Evolutionary conservation across 1,140 invertebrate genomes (phyloP), one percentile per base, ranked within the genome.

Genomic region (Diabrotica undecimpunctata): DNA sequence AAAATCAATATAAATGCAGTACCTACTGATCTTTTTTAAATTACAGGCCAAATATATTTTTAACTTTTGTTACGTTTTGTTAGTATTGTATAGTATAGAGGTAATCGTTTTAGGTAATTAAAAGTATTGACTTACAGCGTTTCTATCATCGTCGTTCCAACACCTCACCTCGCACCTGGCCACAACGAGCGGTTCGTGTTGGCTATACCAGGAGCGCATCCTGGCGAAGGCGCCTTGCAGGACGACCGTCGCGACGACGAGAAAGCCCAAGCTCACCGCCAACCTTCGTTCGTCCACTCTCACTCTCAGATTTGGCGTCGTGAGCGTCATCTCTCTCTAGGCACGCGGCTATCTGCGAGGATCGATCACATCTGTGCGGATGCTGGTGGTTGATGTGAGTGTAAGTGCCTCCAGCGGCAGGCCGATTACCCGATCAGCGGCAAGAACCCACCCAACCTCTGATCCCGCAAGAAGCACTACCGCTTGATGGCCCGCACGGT

Each of bases 91-190:
- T 25, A 4, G 4, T 25, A 25, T 25, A 25, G 25, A 25, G 1
- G 1, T 25, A 25, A 25, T 25, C 25, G 25, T 25, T 25, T 25
- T 25, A 25, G 1, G 25, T 46, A 6, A 46, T 46, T 10, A 46
- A 10, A 46, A 46, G n/a, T 11, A 12, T 11, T 4, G 14, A 11
- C 9, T 58, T 39, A 59, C 65, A 13, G 46, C 54, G 9, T 46
- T 55, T n/a, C 46, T 62, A 5, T 52, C 12, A 12, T 35, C n/a
- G 5, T 36, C 25, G 0, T 9, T 13, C 69, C 65, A 69, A 52
- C 71, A 73, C 9, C 58, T 39, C 0, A 66, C 65, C 13, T 69
- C 65, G 46, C 71, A 73, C 13, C 71, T 68, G 50, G 69, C 66
- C 7, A 66, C 64, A 13, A 69, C 53, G 5, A 73, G 64, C 9